Evolutionary conservation across 1,140 invertebrate genomes (phyloP).

Genomic region (Lepidurus apus): DNA sequence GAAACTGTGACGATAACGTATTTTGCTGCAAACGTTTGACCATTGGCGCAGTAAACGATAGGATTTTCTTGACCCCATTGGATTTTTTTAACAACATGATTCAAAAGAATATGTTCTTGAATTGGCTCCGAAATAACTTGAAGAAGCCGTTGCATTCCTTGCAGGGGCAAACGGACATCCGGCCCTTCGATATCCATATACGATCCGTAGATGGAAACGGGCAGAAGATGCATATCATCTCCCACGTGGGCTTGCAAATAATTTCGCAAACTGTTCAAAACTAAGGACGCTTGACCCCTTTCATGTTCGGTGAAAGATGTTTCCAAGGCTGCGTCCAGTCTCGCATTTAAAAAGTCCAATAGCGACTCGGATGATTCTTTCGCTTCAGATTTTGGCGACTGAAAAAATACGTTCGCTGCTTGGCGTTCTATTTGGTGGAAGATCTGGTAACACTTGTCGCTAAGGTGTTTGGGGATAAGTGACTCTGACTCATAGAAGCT

Average conservation of each 20-base stretch:
- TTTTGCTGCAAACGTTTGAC: conserved; percentile 63
- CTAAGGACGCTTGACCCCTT: conserved; percentile 48
- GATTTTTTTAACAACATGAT: conserved; percentile 31
- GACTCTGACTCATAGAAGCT: conserved; percentile 27
- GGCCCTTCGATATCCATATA: conserved; percentile 61
- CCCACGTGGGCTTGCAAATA: conserved; percentile 50
- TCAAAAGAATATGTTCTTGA: conserved; percentile 26
- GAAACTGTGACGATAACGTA: conserved; percentile 77
- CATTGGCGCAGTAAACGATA: conserved; percentile 48
- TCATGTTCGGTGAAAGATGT: conserved; percentile 24
- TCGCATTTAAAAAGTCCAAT: conserved; percentile 26
- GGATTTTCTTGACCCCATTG: conserved; percentile 24
- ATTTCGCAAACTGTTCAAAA: conserved; percentile 60
- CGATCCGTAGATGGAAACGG: conserved; percentile 60
- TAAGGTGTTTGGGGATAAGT: conserved; percentile 27
- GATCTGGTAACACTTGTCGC: conserved; percentile 30
- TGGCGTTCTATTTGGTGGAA: conserved; percentile 31
- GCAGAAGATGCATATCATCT: conserved; percentile 57
- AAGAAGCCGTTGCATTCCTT: conserved; percentile 29
- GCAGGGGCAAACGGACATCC: conserved; percentile 52
- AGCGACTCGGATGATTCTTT: background rate
- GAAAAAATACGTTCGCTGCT: background rate
- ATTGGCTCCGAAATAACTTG: conserved; percentile 16
- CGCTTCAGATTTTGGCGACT: conserved; percentile 22
- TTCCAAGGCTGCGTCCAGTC: conserved; percentile 5